Percentiles rank a stretch among this genome's conserved stretches.
phyloP scores from a whole-genome alignment of 2,797 vertebrate species.

The Mormyrus hasselquistii region DNA sequence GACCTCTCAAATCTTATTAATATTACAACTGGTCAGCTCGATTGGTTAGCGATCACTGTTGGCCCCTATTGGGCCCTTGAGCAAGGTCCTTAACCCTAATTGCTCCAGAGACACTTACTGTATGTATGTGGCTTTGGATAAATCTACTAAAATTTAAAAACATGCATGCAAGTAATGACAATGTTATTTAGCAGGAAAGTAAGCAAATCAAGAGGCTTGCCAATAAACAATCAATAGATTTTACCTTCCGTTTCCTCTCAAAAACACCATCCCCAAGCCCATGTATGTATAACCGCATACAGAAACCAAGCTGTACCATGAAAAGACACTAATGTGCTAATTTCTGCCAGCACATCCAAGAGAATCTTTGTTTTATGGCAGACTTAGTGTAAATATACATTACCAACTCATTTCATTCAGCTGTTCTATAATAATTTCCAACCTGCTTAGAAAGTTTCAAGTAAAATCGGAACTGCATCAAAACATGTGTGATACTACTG shows the following conservation, averaged over 20 bases:
- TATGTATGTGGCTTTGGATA: not conserved
- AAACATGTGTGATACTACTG: not conserved
- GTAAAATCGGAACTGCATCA: not conserved
- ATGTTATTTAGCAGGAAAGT: not conserved
- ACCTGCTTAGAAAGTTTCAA: not conserved
- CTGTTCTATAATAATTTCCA: not conserved
- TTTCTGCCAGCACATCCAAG: not conserved
- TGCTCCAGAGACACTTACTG: not conserved
- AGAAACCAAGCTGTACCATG: not conserved
- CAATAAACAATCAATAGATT: not conserved
- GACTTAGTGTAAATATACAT: not conserved
- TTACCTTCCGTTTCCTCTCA: not conserved
- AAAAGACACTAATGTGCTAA: not conserved
- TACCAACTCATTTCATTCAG: not conserved
- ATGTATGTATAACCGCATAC: not conserved
- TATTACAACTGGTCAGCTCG: not conserved
- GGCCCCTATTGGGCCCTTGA: not conserved
- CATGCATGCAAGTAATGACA: not conserved
- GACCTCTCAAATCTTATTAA: not conserved
- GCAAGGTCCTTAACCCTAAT: not conserved
- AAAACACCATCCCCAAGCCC: not conserved
- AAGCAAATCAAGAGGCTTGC: not conserved
- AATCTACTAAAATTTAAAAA: not conserved
- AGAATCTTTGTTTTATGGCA: not conserved
- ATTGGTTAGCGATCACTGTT: not conserved